These are phyloP conservation scores for Exaiptasia diaphana DNA, from an alignment of 64 coral and sea anemone species.

Conservation along the genomic window DNA sequence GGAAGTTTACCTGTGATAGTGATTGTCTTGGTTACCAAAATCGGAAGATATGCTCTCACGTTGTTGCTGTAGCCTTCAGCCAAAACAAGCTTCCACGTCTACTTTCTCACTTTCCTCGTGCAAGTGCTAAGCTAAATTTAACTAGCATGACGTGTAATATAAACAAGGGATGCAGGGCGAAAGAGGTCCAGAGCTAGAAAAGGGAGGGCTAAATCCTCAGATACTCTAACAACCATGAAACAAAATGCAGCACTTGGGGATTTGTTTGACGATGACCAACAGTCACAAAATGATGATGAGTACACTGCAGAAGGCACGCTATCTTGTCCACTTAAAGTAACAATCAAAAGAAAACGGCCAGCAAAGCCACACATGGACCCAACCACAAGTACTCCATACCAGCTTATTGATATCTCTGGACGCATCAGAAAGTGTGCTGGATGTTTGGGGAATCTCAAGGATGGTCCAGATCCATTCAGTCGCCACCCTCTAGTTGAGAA, in stretches of 20 bases:
- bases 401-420: slow-evolving; percentile 3
- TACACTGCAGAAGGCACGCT: neutral
- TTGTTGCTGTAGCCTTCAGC: slow-evolving; percentile 1
- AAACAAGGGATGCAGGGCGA: neutral
- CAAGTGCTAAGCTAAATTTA: neutral
- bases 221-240: neutral
- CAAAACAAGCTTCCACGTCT: neutral
- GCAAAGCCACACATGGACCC: neutral
- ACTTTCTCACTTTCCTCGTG: neutral
- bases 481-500: neutral
- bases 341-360: neutral
- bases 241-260: neutral
- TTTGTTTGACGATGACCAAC: too few species aligned
- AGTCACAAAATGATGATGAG: neutral
- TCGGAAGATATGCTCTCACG: neutral
- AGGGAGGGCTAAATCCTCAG: neutral
- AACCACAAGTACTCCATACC: neutral
- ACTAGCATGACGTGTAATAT: neutral
- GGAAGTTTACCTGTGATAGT: slow-evolving; percentile 10
- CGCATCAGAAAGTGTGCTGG: slow-evolving; percentile 23
- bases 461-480: slow-evolving; percentile 7
- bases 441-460: slow-evolving; percentile 1
- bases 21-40: slow-evolving; percentile 6
- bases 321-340: neutral
- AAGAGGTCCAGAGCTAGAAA: neutral